phyloP scores from a whole-genome alignment of 1,140 invertebrate genomes.

The Ostrea denselamellosa region DNA sequence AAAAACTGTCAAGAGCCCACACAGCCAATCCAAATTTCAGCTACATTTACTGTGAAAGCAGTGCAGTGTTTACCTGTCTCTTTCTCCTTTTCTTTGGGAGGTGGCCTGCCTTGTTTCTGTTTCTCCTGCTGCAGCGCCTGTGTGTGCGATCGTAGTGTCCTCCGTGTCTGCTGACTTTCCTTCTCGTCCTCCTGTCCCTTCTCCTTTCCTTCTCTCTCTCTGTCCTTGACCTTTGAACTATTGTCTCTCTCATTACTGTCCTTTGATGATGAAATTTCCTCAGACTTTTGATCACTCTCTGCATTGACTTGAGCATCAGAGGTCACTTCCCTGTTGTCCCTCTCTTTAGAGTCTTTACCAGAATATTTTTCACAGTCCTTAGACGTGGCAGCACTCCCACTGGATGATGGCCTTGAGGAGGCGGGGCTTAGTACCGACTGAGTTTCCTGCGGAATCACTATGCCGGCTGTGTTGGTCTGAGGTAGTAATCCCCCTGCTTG shows the following conservation, averaged over 20 bases:
- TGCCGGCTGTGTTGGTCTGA: conserved; percentile 44
- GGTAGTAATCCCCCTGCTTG: conserved; percentile 39
- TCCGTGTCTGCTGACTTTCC: conserved; percentile 65
- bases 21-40: too few species aligned
- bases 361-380: conserved; percentile 53
- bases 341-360: conserved; percentile 52
- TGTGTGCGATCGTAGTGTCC: conserved; percentile 74
- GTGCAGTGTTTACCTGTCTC: background rate
- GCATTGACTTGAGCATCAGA: background rate
- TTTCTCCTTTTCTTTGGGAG: conserved; percentile 43
- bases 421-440: conserved; percentile 51
- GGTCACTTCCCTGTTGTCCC: conserved; percentile 26
- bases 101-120: conserved; percentile 55
- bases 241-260: conserved; percentile 45
- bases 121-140: conserved; percentile 66
- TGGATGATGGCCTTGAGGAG: conserved; percentile 56
- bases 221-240: conserved; percentile 39
- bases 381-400: conserved; percentile 49
- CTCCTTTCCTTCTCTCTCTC: conserved; percentile 55
- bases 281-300: conserved; percentile 44
- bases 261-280: conserved; percentile 50
- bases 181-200: conserved; percentile 62
- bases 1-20: too few species aligned
- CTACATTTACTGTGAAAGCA: too few species aligned
- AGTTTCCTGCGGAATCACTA: conserved; percentile 41